Evolutionary conservation across 2,888 invertebrate species (phyloP), one percentile per base, ranked within the genome.

Genomic region (Epinotia ramella): DNA sequence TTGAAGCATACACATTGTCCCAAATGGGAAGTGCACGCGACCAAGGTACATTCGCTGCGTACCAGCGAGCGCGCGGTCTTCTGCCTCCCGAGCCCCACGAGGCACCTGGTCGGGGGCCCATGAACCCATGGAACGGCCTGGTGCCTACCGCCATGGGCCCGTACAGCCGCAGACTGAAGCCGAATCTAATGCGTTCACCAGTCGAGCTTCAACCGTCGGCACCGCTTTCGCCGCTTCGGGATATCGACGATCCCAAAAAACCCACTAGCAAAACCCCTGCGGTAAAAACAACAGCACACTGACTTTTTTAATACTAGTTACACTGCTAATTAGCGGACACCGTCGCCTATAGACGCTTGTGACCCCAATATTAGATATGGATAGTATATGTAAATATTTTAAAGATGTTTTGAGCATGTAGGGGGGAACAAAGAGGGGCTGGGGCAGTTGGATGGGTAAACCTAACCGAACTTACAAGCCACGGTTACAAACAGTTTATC

Each of bases 111-210:
- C 40, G 40, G 40, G 40, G 40, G 7, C 40, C 9, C 40, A 53
- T 46, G 65, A 28, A 65, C 16, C 65, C 65, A 28, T 49, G 65
- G 65, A 28, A 49, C 13, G 46, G 16, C 7, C 65, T 65, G 16
- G 24, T 64, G 7, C 65, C 65, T n/a, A 62, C 62, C 62, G 16
- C 53, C 5, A n/a, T 53, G 53, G 49, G 24, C 4, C 57, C 57
- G 18, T 53, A 53, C n/a, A 5, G 6, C n/a, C 53, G 53, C 24
- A 11, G 59, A 69, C 46, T 44, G 3, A 46, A 59, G 11, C 69
- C 46, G 13, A 24, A 46, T 16, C 46, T 16, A 9, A n/a, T 60
- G 6, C 40, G 16, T 9, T 44, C 44, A 9, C 16, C 11, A 3
- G 20, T 3, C 20, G 11, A 12, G 12, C 16, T 24, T 4, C 4